Conservation (phyloP, 2,888 invertebrate species). For the Syritta pipiens region DNA sequence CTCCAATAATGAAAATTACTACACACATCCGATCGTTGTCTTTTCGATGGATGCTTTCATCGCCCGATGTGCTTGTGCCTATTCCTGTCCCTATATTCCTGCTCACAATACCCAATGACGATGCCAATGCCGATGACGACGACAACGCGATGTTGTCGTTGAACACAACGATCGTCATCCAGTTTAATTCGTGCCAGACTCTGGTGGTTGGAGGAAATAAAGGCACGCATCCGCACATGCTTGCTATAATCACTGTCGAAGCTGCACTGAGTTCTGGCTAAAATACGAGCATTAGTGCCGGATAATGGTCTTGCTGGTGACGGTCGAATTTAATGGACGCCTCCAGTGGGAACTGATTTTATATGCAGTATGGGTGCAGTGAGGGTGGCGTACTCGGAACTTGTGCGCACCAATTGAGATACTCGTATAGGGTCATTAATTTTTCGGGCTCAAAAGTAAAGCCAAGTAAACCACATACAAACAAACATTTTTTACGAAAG, state of each 20-base stretch:
- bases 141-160: conserved; percentile 22
- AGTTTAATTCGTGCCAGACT: conserved; percentile 14
- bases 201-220: not conserved
- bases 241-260: conserved; percentile 23
- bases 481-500: no score
- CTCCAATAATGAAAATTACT: conserved; percentile 58
- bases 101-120: conserved; percentile 9
- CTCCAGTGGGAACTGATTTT: conserved; percentile 4
- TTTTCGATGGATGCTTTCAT: conserved; percentile 27
- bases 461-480: no score
- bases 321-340: not conserved
- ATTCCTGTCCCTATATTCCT: not conserved
- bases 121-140: not conserved
- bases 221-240: not conserved
- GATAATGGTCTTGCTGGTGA: conserved; percentile 13
- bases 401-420: no score
- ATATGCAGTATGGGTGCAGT: not conserved
- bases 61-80: not conserved
- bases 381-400: no score
- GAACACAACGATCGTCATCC: conserved; percentile 19
- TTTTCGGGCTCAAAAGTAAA: no score
- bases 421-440: no score
- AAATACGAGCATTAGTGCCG: conserved; percentile 19
- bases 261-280: conserved; percentile 8
- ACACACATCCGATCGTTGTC: conserved; percentile 50